Percentiles rank a stretch among this genome's conserved stretches.
phyloP scores from a whole-genome alignment of 2,113 vertebrate genomes.

The Kobus ellipsiprymnus region DNA sequence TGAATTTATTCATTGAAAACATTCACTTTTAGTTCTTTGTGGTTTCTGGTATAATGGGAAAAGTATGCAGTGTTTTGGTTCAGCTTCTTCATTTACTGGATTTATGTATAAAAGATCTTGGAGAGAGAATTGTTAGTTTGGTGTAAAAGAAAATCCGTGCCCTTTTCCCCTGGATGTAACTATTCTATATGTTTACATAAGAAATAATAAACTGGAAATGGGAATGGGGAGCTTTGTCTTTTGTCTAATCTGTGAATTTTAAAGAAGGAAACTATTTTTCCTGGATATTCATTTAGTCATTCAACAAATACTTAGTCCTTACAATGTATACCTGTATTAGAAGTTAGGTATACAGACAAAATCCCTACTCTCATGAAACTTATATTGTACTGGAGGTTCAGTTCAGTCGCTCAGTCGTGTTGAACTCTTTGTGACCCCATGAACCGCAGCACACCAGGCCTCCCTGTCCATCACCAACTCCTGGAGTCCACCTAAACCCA shows the following conservation, averaged over 20 bases:
- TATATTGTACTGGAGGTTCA: not conserved
- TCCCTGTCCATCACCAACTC: not conserved
- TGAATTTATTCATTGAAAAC: slow-evolving; percentile 44
- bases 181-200: slow-evolving; percentile 48
- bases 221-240: slow-evolving; percentile 14
- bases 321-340: not conserved
- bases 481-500: not conserved
- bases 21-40: slow-evolving; percentile 40
- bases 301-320: not conserved
- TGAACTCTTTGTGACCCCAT: not conserved
- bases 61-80: slow-evolving; percentile 43
- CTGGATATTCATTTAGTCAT: not conserved
- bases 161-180: slow-evolving; percentile 51
- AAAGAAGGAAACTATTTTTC: not conserved
- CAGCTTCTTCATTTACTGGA: slow-evolving; percentile 8
- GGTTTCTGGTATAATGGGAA: not conserved
- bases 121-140: slow-evolving; percentile 39
- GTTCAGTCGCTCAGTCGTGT: not conserved
- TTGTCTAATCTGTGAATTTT: slow-evolving; percentile 39
- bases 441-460: not conserved
- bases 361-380: not conserved
- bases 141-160: slow-evolving; percentile 47
- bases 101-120: slow-evolving; percentile 47
- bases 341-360: not conserved
- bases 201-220: slow-evolving; percentile 68